These are phyloP conservation scores for Tenthredo notha DNA, from an alignment of 2,888 invertebrate genomes.

Conservation along the genomic window DNA sequence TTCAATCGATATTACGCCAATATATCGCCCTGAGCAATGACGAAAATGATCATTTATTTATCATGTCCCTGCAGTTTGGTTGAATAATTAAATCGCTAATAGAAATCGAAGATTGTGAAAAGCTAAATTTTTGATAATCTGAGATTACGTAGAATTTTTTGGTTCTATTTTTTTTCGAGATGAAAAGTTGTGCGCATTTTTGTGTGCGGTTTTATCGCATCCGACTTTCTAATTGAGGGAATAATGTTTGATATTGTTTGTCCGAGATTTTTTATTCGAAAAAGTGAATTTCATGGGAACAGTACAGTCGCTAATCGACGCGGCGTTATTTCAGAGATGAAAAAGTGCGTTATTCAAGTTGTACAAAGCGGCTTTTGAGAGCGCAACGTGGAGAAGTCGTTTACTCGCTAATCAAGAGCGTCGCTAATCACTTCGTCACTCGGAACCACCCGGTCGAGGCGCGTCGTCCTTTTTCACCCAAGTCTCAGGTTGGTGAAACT, in stretches of 20 bases:
- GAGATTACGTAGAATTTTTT: background rate
- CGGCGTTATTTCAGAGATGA: conserved; percentile 10
- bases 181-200: too few species aligned
- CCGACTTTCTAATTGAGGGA: background rate
- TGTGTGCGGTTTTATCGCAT: too few species aligned
- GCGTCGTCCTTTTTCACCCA: background rate
- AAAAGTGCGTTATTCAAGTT: conserved; percentile 35
- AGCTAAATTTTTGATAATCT: background rate
- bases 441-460: background rate
- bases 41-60: background rate
- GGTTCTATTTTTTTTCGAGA: too few species aligned
- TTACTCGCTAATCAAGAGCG: conserved; percentile 50
- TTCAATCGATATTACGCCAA: background rate
- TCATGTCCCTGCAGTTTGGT: background rate
- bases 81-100: background rate
- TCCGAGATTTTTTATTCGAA: background rate
- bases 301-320: background rate
- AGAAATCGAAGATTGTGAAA: background rate
- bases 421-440: conserved; percentile 45
- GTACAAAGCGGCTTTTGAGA: conserved; percentile 30
- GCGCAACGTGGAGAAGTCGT: conserved; percentile 28
- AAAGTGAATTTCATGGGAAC: background rate
- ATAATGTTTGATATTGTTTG: background rate
- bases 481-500: background rate
- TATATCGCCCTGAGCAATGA: background rate